Percentiles rank a stretch among this genome's conserved stretches.
Conservation (phyloP, 2,888 invertebrate species). For the Alloplasta piceator region DNA sequence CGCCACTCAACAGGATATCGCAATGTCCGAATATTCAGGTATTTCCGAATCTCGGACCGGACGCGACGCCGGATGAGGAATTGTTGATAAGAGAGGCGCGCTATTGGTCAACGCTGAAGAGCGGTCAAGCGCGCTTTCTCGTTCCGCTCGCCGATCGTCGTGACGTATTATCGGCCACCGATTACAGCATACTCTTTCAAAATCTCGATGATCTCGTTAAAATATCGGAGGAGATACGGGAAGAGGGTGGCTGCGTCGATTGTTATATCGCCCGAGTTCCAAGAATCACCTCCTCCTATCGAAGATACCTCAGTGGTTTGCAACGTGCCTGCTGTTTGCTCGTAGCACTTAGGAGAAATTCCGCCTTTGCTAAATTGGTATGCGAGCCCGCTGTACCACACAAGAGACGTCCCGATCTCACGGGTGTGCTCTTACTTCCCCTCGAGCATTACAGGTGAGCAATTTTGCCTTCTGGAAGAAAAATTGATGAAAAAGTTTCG, state of each 20-base stretch:
- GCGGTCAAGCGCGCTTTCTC: slow-evolving; percentile 91
- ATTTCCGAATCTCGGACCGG: slow-evolving; percentile 80
- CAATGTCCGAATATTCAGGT: slow-evolving; percentile 72
- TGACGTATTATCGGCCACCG: slow-evolving; percentile 90
- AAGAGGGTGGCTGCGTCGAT: slow-evolving; percentile 87
- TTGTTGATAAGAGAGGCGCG: slow-evolving; percentile 91
- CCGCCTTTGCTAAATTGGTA: slow-evolving; percentile 91
- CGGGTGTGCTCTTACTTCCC: slow-evolving; percentile 93
- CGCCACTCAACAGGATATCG: slow-evolving; percentile 57
- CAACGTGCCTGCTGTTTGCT: slow-evolving; percentile 94
- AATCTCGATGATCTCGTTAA: slow-evolving; percentile 93
- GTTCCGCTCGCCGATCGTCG: slow-evolving; percentile 90
- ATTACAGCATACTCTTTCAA: slow-evolving; percentile 92
- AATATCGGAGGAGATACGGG: slow-evolving; percentile 92
- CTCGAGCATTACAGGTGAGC: slow-evolving; percentile 89
- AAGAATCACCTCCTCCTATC: slow-evolving; percentile 90
- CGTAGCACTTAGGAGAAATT: slow-evolving; percentile 86
- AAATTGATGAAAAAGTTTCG: neutral
- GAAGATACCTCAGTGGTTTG: slow-evolving; percentile 92
- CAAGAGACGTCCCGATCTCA: slow-evolving; percentile 91
- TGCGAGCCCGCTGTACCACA: slow-evolving; percentile 92
- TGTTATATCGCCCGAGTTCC: slow-evolving; percentile 89
- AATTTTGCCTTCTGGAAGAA: neutral
- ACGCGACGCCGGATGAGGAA: slow-evolving; percentile 90
- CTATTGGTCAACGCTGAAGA: slow-evolving; percentile 90